A percentile compares a stretch with the other conserved stretches of the same genome.
phyloP scores from a whole-genome alignment of 2,113 vertebrate genomes.

The Podiceps cristatus region DNA sequence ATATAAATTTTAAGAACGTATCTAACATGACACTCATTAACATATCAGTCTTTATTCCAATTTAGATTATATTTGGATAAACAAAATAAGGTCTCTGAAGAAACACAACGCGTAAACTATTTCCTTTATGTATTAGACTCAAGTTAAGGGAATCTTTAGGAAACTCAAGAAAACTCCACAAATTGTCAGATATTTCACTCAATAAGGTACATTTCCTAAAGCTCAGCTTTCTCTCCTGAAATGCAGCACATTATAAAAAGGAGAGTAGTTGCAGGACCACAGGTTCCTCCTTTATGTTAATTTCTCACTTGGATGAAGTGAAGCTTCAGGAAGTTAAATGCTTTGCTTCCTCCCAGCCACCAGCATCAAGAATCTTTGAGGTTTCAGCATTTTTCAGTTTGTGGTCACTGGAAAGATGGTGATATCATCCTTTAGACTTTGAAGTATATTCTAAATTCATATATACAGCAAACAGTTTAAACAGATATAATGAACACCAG shows the following conservation, averaged over 20 bases:
- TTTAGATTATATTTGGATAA: neutral
- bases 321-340: neutral
- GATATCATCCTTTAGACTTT: neutral
- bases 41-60: neutral
- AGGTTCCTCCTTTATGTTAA: neutral
- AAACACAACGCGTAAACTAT: neutral
- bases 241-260: neutral
- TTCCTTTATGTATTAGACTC: neutral
- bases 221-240: neutral
- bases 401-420: neutral
- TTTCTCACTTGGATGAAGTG: neutral
- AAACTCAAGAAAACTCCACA: neutral
- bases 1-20: neutral
- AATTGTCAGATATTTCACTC: neutral
- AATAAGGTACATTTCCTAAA: neutral
- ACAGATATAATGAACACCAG: neutral
- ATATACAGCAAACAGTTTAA: neutral
- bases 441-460: neutral
- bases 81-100: neutral
- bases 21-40: neutral
- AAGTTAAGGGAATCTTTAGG: neutral
- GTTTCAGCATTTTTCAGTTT: neutral
- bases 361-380: neutral
- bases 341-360: neutral
- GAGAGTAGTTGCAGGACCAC: neutral